A percentile compares a stretch with the other conserved stretches of the same genome.
phyloP scores from a whole-genome alignment of 2,113 vertebrate species.

The Gopherus evgoodei region DNA sequence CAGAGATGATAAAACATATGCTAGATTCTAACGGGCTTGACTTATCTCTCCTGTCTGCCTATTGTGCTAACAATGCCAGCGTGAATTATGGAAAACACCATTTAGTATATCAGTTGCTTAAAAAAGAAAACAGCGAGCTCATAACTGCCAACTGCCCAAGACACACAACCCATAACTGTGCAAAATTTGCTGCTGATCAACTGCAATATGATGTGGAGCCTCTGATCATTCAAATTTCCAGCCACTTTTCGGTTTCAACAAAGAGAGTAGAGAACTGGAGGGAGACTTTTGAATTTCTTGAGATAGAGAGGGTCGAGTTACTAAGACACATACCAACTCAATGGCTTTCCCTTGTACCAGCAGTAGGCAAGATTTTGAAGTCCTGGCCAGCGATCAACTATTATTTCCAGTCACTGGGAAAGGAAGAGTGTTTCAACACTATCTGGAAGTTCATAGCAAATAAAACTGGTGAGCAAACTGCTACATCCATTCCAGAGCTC shows the following conservation, averaged over 20 bases:
- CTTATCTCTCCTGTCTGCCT: neutral
- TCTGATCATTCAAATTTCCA: neutral
- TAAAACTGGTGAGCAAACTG: neutral
- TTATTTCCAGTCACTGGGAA: neutral
- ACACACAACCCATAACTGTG: neutral
- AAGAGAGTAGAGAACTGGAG: neutral
- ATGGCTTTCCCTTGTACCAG: neutral
- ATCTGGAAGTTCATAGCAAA: neutral
- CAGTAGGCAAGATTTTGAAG: neutral
- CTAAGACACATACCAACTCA: neutral
- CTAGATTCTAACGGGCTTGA: neutral
- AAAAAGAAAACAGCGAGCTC: neutral
- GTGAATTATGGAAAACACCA: neutral
- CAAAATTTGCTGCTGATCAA: neutral
- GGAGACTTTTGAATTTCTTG: neutral
- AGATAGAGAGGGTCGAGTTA: neutral
- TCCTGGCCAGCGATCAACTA: neutral
- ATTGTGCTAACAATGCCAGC: neutral
- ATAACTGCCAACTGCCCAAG: neutral
- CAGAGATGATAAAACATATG: neutral
- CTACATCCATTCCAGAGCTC: neutral
- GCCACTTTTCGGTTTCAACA: neutral
- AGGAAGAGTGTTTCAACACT: neutral
- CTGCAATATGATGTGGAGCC: neutral
- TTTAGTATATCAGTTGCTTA: neutral